Conservation (phyloP, 2,888 invertebrate genomes). For the Stenurella melanura region DNA sequence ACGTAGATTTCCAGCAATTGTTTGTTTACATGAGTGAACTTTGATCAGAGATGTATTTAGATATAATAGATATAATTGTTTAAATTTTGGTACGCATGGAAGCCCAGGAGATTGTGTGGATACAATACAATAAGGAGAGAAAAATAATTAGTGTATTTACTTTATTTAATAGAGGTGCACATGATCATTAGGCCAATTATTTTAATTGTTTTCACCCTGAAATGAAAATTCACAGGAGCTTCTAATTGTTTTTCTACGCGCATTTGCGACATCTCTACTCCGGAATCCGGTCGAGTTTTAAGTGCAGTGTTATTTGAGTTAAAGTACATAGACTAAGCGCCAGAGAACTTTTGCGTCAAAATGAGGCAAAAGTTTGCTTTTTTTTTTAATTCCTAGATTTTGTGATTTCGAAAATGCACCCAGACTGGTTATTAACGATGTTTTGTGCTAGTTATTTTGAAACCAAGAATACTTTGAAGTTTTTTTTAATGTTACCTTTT, state of each 20-base stretch:
- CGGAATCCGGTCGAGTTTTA: neutral
- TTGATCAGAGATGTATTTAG: constrained; percentile 19
- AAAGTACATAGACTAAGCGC: too few species aligned
- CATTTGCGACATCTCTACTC: neutral
- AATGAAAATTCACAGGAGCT: neutral
- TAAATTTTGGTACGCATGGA: constrained; percentile 35
- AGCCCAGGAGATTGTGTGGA: neutral
- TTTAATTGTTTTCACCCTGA: constrained; percentile 23
- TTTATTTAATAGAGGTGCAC: constrained; percentile 4
- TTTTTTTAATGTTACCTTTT: too few species aligned
- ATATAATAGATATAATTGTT: constrained; percentile 23
- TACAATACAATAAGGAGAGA: constrained; percentile 12
- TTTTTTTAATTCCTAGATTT: too few species aligned
- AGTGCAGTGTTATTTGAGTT: neutral
- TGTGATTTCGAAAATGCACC: too few species aligned
- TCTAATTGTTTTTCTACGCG: neutral
- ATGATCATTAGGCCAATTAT: constrained; percentile 11
- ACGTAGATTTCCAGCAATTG: constrained; percentile 27
- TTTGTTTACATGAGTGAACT: constrained; percentile 20
- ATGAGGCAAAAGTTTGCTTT: too few species aligned
- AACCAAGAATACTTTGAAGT: too few species aligned
- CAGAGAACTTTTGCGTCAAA: too few species aligned
- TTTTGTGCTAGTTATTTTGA: too few species aligned
- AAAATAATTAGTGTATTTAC: constrained; percentile 9
- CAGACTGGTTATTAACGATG: too few species aligned